phyloP scores from a whole-genome alignment of 2,113 vertebrate species.

The Phainopepla nitens region DNA sequence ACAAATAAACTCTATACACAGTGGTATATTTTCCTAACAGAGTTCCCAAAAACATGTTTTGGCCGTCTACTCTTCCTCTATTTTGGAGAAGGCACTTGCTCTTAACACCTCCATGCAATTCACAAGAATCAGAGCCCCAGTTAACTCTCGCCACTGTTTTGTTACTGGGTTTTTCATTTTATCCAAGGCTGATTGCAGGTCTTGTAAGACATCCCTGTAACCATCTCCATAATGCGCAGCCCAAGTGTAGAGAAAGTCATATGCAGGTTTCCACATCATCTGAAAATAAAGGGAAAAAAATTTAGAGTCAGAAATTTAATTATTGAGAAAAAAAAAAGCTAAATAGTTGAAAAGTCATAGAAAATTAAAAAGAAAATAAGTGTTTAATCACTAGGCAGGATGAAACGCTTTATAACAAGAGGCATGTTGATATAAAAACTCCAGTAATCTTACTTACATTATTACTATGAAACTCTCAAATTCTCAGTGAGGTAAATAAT shows the following conservation, averaged over 20 bases:
- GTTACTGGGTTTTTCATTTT: conserved; percentile 96
- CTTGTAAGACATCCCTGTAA: conserved; percentile 90
- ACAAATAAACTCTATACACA: neutral
- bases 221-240: conserved; percentile 84
- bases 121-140: conserved; percentile 87
- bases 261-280: conserved; percentile 99
- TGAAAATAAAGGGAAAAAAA: conserved; percentile 42
- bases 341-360: neutral
- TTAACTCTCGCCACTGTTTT: conserved; percentile 90
- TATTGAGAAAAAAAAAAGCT: neutral
- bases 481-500: neutral
- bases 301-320: neutral
- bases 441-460: neutral
- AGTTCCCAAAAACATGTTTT: neutral
- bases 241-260: conserved; percentile 94
- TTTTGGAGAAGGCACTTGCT: conserved; percentile 75
- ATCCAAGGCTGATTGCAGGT: conserved; percentile 89
- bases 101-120: conserved; percentile 87
- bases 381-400: neutral
- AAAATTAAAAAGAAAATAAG: neutral
- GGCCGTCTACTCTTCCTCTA: conserved; percentile 35
- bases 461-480: neutral
- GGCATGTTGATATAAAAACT: neutral
- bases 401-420: neutral
- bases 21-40: neutral